These are phyloP conservation scores for Clostera curtula DNA, from an alignment of 2,888 invertebrate genomes.

Conservation along the genomic window DNA sequence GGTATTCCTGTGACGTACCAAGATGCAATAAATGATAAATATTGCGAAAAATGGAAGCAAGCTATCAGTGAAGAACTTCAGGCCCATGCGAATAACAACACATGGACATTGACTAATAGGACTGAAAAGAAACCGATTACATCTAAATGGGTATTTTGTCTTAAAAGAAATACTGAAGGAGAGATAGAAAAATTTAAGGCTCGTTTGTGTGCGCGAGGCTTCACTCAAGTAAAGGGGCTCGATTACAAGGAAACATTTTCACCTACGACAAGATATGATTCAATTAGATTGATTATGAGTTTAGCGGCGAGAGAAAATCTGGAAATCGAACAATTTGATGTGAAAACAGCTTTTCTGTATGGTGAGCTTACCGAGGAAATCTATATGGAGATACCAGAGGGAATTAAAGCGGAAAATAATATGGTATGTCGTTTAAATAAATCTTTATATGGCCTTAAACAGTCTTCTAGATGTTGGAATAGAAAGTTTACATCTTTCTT, in stretches of 20 bases:
- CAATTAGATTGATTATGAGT: conserved; percentile 1
- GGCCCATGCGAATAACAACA: conserved; percentile 18
- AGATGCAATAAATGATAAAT: conserved; percentile 16
- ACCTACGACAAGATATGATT: conserved; percentile 13
- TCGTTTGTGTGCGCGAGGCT: conserved; percentile 5
- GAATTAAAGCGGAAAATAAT: conserved; percentile 1
- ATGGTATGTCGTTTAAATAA: conserved; percentile 16
- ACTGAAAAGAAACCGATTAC: conserved; percentile 13
- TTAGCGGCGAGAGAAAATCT: conserved; percentile 1
- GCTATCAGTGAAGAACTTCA: conserved; percentile 17
- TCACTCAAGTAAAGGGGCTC: conserved; percentile 1
- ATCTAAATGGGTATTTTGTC: conserved; percentile 21
- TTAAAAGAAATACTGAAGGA: conserved; percentile 14
- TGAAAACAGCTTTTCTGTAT: conserved; percentile 13
- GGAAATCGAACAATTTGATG: conserved; percentile 3
- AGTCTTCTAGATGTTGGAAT: conserved; percentile 22
- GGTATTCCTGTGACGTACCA: conserved; percentile 15
- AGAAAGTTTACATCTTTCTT: conserved; percentile 16
- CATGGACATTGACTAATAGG: conserved; percentile 14
- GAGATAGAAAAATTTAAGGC: conserved; percentile 4
- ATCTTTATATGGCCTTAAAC: conserved; percentile 23
- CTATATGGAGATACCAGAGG: conserved; percentile 17
- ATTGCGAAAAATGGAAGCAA: conserved; percentile 11
- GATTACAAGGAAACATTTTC: conserved; percentile 15
- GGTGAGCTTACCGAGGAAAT: conserved; percentile 16